Conservation (phyloP, 1,140 invertebrate genomes). For the Procambarus clarkii region DNA sequence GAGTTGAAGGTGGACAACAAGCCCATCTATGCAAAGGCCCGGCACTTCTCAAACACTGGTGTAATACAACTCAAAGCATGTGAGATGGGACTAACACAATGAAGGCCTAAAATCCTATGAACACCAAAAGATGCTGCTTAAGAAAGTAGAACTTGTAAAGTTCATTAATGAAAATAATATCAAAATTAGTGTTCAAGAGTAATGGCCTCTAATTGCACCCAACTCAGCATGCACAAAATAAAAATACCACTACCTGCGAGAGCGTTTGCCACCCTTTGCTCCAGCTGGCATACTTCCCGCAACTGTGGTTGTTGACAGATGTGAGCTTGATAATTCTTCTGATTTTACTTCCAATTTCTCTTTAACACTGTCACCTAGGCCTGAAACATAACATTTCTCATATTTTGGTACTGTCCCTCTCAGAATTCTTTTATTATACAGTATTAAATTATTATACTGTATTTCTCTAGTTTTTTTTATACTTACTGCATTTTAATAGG, state of each 20-base stretch:
- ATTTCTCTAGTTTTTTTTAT: no score
- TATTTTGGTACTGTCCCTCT: no score
- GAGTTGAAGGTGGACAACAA: not conserved
- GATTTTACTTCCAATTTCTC: constrained; percentile 62
- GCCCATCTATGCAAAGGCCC: not conserved
- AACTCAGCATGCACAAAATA: constrained; percentile 43
- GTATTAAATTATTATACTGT: no score
- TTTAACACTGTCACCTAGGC: constrained; percentile 59
- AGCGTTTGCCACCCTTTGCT: constrained; percentile 64
- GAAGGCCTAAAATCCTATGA: constrained; percentile 14
- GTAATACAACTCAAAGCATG: constrained; percentile 7
- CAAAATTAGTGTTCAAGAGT: not conserved
- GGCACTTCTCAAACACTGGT: not conserved
- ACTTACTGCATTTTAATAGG: no score
- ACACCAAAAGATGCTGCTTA: constrained; percentile 8
- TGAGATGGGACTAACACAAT: constrained; percentile 28
- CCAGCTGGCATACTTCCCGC: constrained; percentile 52
- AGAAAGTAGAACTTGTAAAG: constrained; percentile 1
- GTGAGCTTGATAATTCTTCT: constrained; percentile 50
- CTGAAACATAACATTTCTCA: constrained; percentile 28
- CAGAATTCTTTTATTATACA: no score
- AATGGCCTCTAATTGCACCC: constrained; percentile 19
- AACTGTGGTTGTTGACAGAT: constrained; percentile 55
- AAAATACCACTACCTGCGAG: constrained; percentile 67
- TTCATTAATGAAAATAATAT: not conserved